phyloP scores from a whole-genome alignment of 2,888 invertebrate genomes.

The Tolmerus cingulatus region DNA sequence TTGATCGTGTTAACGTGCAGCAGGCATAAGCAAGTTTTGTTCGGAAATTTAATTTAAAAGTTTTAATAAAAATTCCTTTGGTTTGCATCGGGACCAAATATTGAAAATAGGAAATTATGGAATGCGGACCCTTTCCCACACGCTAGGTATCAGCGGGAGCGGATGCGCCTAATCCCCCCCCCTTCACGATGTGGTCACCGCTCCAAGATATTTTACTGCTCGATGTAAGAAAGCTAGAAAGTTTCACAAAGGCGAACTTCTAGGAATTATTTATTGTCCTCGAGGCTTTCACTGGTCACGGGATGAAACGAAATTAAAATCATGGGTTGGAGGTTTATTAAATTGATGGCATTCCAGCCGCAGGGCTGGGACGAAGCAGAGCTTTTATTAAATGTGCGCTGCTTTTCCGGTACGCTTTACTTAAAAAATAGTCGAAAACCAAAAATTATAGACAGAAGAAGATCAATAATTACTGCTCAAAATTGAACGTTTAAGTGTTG shows the following conservation, averaged over 20 bases:
- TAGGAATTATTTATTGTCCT: slow-evolving; percentile 38
- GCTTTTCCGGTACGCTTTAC: neutral
- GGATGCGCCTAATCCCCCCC: neutral
- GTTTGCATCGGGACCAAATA: slow-evolving; percentile 26
- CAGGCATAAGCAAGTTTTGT: neutral
- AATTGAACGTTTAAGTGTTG: slow-evolving; percentile 14
- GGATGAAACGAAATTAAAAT: slow-evolving; percentile 36
- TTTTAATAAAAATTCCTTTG: slow-evolving; percentile 41
- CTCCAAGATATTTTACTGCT: neutral
- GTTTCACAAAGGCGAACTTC: slow-evolving; percentile 36
- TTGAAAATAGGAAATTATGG: slow-evolving; percentile 39
- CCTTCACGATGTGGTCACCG: slow-evolving; percentile 24
- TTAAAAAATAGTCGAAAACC: neutral
- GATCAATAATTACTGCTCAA: slow-evolving; percentile 18
- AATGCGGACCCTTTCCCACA: slow-evolving; percentile 32
- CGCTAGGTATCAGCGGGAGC: neutral
- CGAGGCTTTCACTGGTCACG: slow-evolving; percentile 32
- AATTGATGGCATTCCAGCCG: slow-evolving; percentile 34
- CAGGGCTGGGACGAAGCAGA: neutral
- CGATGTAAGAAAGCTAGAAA: slow-evolving; percentile 2
- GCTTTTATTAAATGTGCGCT: neutral
- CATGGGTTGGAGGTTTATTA: slow-evolving; percentile 21
- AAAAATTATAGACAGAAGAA: neutral
- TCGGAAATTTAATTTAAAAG: slow-evolving; percentile 24
- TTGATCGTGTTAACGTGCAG: neutral